Evolutionary conservation across 2,888 invertebrate genomes (phyloP), one percentile per base, ranked within the genome.

Genomic region (Horisme vitalbata): DNA sequence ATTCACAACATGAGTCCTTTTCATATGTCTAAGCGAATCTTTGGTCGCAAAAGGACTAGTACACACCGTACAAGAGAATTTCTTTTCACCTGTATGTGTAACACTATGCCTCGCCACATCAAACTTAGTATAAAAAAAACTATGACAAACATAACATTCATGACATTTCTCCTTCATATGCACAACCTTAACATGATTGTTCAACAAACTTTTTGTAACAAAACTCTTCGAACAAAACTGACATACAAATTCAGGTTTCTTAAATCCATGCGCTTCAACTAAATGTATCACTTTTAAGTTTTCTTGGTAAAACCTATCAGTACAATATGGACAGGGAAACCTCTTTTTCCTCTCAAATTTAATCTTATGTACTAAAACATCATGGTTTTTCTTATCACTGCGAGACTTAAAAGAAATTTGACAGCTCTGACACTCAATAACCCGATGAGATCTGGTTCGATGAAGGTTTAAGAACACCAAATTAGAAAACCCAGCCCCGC

Each of bases 81-180:
- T 80, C 10, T 83, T 84, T 14, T 79, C 84, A 0, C 84, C 81
- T 0, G 80, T 80, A 34, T 88, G 88, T 0, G 82, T 83, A 0
- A 83, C 76, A 11, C 59, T 75, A 37, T 88, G 88, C 4, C 88
- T 52, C 0, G 56, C 36, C 0, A 82, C 64, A 56, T 84, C 87
- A 0, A 79, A 85, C 28, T 79, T 83, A 0, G 79, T 79, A 45
- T 83, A 88, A 61, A 87, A 89, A 27, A 77, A 55, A 4, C 71
- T 69, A 45, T 76, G 76, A 37, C 88, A 89, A 0, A 84, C 32
- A 5, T 78, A 80, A 28, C 88, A 89, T 41, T 81, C 78, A 1
- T 82, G 75, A 9, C 63, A 74, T 38, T 75, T 83, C 47, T 85
- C 83, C 31, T 86, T 88, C 57, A 78, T 71, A 52, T 89, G 88